Base-by-base conservation (phyloP, 2,888 invertebrate genomes). In the Melieria picta region DNA sequence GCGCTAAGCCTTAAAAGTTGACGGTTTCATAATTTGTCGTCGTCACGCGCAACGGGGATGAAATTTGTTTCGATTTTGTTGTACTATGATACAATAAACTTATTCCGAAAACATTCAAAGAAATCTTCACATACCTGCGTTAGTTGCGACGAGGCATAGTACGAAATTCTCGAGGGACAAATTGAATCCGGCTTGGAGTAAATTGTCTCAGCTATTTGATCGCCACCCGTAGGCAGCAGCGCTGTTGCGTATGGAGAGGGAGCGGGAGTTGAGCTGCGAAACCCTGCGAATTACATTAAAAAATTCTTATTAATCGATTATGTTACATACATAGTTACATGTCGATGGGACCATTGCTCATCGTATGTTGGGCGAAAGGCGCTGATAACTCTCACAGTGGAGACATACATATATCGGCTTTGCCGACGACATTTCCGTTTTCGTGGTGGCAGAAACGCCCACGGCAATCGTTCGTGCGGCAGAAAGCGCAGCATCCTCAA, bases 111-210 rank as follows among this genome's bases (percentile, higher is more conserved):
- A 46, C 45, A 61, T 11, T 43, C 9, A 7, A 16, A 62, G 13
- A 13, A 9, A n/a, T 60, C 10, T 30, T 45, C 62, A 82, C 88
- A 88, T 77, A 92, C 89, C 81, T 93, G 91, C 76, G 93, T 92
- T 77, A 93, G 89, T 83, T 93, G 93, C 16, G 93, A 93, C n/a
- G 93, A 92, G 11, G 93, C 93, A 86, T 93, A 93, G 88, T 93
- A 93, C 30, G 93, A 93, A 65, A 93, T 90, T 79, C 90, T 88
- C 77, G 90, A 90, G 74, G 90, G 89, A 80, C 89, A 89, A 43
- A 91, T 89, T 67, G 90, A 90, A 78, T 84, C 90, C 0, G 91
- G 90, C 74, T 90, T 90, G 4, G 90, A 90, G 81, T 91, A 91
- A 74, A 91, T 89, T 66, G 84, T 84, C 78, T 85, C 84, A 30